Percentiles rank a stretch among this genome's conserved stretches.
Conservation (phyloP, 2,113 vertebrate species). For the Hystrix brachyura region DNA sequence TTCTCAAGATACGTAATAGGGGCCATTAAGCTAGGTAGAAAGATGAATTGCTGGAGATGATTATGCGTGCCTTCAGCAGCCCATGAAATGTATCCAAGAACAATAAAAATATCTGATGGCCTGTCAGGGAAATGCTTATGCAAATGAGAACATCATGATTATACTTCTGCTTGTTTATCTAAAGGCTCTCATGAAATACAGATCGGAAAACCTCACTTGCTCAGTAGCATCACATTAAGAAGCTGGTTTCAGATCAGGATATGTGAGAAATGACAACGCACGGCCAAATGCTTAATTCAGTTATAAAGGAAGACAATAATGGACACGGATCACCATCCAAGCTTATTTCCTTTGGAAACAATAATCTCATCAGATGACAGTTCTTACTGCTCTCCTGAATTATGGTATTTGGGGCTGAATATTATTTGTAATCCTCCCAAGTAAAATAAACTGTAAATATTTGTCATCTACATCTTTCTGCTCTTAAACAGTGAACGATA, state of each 20-base stretch:
- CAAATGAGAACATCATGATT: constrained; percentile 65
- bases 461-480: constrained; percentile 51
- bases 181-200: constrained; percentile 56
- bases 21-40: constrained; percentile 70
- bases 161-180: constrained; percentile 37
- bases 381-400: constrained; percentile 54
- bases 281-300: constrained; percentile 11
- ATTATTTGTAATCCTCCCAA: constrained; percentile 60
- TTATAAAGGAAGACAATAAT: constrained; percentile 41
- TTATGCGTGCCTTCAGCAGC: constrained; percentile 65
- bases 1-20: constrained; percentile 51
- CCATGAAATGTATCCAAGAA: constrained; percentile 71
- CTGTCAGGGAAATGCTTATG: constrained; percentile 74
- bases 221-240: constrained; percentile 35
- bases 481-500: constrained; percentile 7
- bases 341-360: constrained; percentile 64
- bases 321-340: constrained; percentile 6
- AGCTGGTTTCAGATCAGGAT: constrained; percentile 16
- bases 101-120: constrained; percentile 74
- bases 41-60: constrained; percentile 49
- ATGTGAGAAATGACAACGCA: constrained; percentile 59
- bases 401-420: constrained; percentile 25
- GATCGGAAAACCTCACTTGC: constrained; percentile 20
- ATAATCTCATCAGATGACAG: constrained; percentile 52
- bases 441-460: constrained; percentile 50